Conservation (phyloP, 1,140 invertebrate genomes). For the Caenorhabditis remanei region DNA sequence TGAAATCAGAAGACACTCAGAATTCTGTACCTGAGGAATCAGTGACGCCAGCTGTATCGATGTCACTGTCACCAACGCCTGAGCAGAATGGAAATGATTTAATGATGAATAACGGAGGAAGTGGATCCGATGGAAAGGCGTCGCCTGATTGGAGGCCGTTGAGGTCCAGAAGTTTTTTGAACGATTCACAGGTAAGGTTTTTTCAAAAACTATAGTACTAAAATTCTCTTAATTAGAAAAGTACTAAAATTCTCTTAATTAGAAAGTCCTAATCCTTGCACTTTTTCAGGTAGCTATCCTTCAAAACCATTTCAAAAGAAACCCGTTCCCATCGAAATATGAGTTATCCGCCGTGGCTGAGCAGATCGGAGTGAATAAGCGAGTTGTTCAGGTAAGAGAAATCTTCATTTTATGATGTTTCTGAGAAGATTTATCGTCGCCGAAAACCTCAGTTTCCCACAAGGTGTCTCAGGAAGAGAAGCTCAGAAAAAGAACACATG, state of each 20-base stretch:
- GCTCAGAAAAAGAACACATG: conserved; percentile 8
- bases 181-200: conserved; percentile 85
- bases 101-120: conserved; percentile 1
- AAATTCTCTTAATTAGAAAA: too few relatives aligned
- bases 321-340: conserved; percentile 91
- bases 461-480: conserved; percentile 19
- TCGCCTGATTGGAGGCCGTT: conserved; percentile 69
- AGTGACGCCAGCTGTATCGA: background rate
- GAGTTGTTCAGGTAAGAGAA: conserved; percentile 86
- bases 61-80: conserved; percentile 7
- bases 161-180: conserved; percentile 90
- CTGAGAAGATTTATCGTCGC: conserved; percentile 5
- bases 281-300: conserved; percentile 83
- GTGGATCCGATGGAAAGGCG: conserved; percentile 14
- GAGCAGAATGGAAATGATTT: conserved; percentile 30
- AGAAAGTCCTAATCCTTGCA: background rate
- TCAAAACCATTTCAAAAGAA: conserved; percentile 88
- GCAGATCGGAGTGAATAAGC: conserved; percentile 88
- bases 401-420: background rate
- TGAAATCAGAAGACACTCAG: background rate
- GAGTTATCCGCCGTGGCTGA: conserved; percentile 90
- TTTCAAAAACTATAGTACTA: background rate
- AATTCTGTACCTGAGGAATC: background rate
- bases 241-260: background rate
- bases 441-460: conserved; percentile 24